A percentile compares a stretch with the other conserved stretches of the same genome.
Evolutionary conservation across 2,113 vertebrate species (phyloP).

Genomic region (Sturnira hondurensis): DNA sequence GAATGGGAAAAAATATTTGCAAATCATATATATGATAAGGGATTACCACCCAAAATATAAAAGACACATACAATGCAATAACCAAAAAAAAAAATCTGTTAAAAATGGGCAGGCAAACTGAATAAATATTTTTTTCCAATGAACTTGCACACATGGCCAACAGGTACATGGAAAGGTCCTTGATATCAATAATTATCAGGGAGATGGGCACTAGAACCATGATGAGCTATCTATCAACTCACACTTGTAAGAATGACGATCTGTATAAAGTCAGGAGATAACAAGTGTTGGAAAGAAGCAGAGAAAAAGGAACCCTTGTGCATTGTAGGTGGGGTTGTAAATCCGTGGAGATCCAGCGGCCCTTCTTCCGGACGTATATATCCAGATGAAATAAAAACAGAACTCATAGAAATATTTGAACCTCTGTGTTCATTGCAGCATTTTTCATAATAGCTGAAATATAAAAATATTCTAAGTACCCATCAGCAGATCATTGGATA

Average conservation of each 20-base stretch:
- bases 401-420: background rate
- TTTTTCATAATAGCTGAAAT: background rate
- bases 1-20: background rate
- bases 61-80: background rate
- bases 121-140: background rate
- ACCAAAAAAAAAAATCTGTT: background rate
- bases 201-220: background rate
- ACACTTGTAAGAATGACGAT: background rate
- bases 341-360: background rate
- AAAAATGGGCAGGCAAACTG: background rate
- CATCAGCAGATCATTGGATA: background rate
- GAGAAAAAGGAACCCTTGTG: background rate
- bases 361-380: background rate
- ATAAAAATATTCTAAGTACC: background rate
- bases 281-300: background rate
- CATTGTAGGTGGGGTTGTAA: background rate
- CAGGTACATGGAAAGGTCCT: background rate
- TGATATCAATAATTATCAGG: background rate
- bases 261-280: background rate
- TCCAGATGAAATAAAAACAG: background rate
- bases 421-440: background rate
- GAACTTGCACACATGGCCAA: too few relatives aligned
- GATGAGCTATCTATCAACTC: background rate
- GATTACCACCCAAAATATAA: background rate
- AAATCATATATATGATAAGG: background rate